phyloP scores from a whole-genome alignment of 2,113 vertebrate genomes.

The Rattus norvegicus region DNA sequence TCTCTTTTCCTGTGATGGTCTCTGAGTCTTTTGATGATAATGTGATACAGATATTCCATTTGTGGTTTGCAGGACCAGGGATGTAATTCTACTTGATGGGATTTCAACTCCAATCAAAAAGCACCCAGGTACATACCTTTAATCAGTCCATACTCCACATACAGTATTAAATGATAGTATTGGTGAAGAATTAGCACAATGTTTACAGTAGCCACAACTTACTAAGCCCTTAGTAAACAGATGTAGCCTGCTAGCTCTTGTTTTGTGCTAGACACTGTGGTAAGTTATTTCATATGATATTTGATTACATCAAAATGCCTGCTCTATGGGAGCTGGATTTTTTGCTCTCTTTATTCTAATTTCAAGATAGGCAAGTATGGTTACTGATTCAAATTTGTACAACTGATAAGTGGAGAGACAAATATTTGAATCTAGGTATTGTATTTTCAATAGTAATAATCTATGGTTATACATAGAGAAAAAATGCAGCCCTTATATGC shows the following conservation, averaged over 20 bases:
- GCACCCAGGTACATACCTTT: background rate
- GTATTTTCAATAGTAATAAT: background rate
- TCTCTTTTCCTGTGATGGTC: background rate
- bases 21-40: background rate
- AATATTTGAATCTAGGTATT: background rate
- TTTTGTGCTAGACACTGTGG: background rate
- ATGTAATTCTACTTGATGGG: background rate
- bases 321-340: background rate
- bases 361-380: background rate
- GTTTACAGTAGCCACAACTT: background rate
- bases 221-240: background rate
- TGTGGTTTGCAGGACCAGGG: background rate
- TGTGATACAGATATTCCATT: background rate
- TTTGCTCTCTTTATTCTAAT: background rate
- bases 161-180: background rate
- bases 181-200: background rate
- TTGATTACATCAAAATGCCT: background rate
- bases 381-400: background rate
- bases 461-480: background rate
- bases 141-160: background rate
- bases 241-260: background rate
- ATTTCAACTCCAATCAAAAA: background rate
- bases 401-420: background rate
- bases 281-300: background rate
- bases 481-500: background rate